Percentiles rank a stretch among this genome's conserved stretches.
These are phyloP conservation scores for Anhinga rufa DNA, from an alignment of 2,113 vertebrate genomes.

Conservation along the genomic window DNA sequence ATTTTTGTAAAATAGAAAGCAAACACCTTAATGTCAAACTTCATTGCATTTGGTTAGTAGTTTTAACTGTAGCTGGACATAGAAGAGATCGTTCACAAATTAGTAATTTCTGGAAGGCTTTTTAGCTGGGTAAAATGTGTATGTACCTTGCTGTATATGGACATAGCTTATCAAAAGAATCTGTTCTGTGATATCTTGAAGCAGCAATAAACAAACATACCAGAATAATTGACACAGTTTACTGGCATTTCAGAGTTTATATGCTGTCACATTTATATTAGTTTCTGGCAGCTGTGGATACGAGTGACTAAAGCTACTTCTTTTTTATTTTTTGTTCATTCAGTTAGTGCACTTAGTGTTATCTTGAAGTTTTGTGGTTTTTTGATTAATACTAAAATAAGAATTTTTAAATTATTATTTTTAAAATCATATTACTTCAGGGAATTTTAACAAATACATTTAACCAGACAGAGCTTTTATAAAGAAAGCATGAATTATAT, in stretches of 20 bases:
- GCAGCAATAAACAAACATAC: conserved; percentile 11
- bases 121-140: conserved; percentile 14
- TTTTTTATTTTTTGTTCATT: not conserved
- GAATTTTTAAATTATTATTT: not conserved
- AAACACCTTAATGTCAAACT: not conserved
- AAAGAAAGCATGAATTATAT: not conserved
- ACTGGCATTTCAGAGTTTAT: conserved; percentile 24
- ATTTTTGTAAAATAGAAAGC: not conserved
- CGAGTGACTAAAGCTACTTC: not conserved
- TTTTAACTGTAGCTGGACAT: conserved; percentile 4
- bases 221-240: conserved; percentile 10
- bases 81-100: not conserved
- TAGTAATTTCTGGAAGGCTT: not conserved
- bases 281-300: not conserved
- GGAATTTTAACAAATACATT: not conserved
- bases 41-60: not conserved
- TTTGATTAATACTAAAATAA: not conserved
- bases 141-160: not conserved
- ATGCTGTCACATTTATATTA: conserved; percentile 3
- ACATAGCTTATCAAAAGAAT: conserved; percentile 28
- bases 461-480: not conserved
- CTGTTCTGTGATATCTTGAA: conserved; percentile 7
- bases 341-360: not conserved
- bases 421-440: not conserved
- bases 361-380: not conserved